Percentiles rank a stretch among this genome's conserved stretches.
Evolutionary conservation across 2,888 invertebrate species (phyloP).

Genomic region (Andrena praecox): DNA sequence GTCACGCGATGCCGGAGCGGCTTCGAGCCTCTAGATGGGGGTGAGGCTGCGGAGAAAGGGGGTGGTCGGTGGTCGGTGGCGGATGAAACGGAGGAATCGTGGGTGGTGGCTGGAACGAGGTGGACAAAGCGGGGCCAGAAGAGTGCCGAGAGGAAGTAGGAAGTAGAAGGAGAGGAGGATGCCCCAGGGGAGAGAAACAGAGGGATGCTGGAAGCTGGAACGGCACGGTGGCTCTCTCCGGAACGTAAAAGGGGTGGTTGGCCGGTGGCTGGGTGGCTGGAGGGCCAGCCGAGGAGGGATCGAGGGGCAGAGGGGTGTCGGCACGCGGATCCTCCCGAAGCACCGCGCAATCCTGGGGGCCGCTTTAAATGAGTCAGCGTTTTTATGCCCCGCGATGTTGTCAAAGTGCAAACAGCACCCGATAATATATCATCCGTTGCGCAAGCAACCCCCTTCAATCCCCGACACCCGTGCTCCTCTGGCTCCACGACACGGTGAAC

Average conservation of each 20-base stretch:
- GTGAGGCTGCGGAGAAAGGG: conserved; percentile 29
- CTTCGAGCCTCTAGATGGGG: conserved; percentile 32
- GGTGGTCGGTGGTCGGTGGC: conserved; percentile 7
- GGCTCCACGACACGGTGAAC: conserved; percentile 13
- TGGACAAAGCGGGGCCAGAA: conserved; percentile 66
- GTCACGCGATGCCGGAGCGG: conserved; percentile 76
- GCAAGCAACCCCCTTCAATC: conserved; percentile 74
- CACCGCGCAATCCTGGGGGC: conserved; percentile 83
- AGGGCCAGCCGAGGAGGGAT: conserved; percentile 62
- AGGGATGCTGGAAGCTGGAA: neutral
- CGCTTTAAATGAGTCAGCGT: conserved; percentile 85
- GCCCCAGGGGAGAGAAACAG: neutral
- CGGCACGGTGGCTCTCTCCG: conserved; percentile 44
- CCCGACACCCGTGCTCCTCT: conserved; percentile 27
- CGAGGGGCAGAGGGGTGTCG: conserved; percentile 59
- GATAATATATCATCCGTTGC: conserved; percentile 84
- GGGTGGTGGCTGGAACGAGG: conserved; percentile 63
- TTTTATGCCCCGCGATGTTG: conserved; percentile 85
- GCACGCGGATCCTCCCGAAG: conserved; percentile 77
- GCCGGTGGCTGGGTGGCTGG: conserved; percentile 55
- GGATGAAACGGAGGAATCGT: conserved; percentile 44
- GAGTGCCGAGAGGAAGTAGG: conserved; percentile 25
- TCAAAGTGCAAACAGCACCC: conserved; percentile 85
- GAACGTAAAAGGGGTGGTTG: conserved; percentile 61
- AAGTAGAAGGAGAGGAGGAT: conserved; percentile 39